A percentile compares a stretch with the other conserved stretches of the same genome.
Evolutionary conservation across 1,140 invertebrate genomes (phyloP).

Genomic region (Helicoverpa zea): DNA sequence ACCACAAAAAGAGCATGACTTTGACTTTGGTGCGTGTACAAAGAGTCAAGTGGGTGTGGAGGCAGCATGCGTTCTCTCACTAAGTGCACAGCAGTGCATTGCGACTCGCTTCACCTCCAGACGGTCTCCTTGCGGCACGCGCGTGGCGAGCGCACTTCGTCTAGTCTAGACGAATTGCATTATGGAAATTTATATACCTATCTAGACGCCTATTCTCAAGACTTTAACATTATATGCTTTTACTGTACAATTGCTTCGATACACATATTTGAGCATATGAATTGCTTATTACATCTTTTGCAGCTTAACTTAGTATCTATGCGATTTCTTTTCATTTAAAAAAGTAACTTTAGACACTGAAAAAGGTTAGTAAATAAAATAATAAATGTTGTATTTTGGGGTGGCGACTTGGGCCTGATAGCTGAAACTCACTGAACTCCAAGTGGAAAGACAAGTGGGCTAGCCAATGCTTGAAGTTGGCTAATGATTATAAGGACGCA

Average conservation of each 20-base stretch:
- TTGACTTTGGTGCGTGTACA: not conserved
- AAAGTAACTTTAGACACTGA: not conserved
- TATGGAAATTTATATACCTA: constrained; percentile 72
- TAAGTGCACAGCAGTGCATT: constrained; percentile 67
- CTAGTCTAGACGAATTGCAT: constrained; percentile 83
- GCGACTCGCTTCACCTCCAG: constrained; percentile 75
- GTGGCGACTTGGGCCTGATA: too few relatives aligned
- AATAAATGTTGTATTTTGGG: too few relatives aligned
- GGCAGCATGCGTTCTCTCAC: constrained; percentile 30
- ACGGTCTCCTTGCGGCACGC: constrained; percentile 67
- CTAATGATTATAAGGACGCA: too few relatives aligned
- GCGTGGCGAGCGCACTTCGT: constrained; percentile 63
- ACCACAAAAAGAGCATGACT: not conserved
- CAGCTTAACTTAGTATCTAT: not conserved
- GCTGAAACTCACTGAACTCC: too few relatives aligned
- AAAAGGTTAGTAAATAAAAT: not conserved
- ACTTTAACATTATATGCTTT: constrained; percentile 24
- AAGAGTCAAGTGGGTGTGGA: not conserved
- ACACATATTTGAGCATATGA: constrained; percentile 17
- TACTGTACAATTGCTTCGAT: constrained; percentile 30
- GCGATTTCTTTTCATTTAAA: not conserved
- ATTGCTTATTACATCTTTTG: not conserved
- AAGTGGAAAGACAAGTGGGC: too few relatives aligned
- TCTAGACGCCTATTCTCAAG: constrained; percentile 29
- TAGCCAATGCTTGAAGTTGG: too few relatives aligned